These are phyloP conservation scores for Branchellion lobata DNA, from an alignment of 2,888 invertebrate genomes.

Conservation along the genomic window DNA sequence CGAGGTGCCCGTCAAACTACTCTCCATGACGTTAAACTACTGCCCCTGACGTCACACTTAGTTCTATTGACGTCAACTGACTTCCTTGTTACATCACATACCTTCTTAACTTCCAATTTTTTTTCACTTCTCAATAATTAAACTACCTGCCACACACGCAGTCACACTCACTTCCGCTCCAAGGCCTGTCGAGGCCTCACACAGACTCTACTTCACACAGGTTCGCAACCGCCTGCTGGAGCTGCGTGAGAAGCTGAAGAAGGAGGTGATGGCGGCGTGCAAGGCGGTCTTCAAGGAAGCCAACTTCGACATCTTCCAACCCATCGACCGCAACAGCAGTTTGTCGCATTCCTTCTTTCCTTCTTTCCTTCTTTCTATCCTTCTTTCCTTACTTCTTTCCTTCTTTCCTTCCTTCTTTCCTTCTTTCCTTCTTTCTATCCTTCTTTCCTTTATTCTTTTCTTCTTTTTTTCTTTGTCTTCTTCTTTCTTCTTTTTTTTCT, in stretches of 20 bases:
- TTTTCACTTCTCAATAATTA: too few relatives aligned
- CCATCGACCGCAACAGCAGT: too few relatives aligned
- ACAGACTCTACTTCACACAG: constrained; percentile 50
- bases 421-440: neutral
- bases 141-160: too few relatives aligned
- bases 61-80: neutral
- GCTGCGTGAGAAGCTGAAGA: constrained; percentile 65
- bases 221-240: constrained; percentile 61
- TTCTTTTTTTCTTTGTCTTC: too few relatives aligned
- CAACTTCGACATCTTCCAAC: constrained; percentile 70
- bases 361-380: neutral
- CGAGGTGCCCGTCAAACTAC: neutral
- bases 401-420: neutral
- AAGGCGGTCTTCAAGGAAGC: constrained; percentile 73
- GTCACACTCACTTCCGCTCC: too few relatives aligned
- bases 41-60: neutral
- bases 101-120: too few relatives aligned
- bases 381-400: neutral
- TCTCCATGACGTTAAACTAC: neutral
- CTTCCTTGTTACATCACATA: too few relatives aligned
- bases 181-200: too few relatives aligned
- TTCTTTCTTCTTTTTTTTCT: too few relatives aligned
- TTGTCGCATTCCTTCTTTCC: too few relatives aligned
- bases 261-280: constrained; percentile 72
- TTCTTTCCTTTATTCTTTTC: too few relatives aligned